phyloP scores from a whole-genome alignment of 92 coral and sea anemone species.

The Epizoanthus rinbou region DNA sequence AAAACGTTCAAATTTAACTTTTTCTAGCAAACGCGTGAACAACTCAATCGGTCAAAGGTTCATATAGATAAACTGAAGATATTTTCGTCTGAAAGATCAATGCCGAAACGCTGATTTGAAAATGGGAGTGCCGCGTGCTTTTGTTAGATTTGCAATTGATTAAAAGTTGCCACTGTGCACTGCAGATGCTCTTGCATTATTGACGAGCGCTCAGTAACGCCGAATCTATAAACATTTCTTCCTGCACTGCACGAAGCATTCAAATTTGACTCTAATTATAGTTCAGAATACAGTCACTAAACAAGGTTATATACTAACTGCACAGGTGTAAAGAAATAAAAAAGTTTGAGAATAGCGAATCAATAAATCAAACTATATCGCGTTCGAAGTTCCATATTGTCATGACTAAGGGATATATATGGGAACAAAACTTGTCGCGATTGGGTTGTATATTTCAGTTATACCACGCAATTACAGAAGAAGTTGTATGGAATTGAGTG shows the following conservation, averaged over 20 bases:
- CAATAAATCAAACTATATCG: not conserved
- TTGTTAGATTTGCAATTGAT: not conserved
- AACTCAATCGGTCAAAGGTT: too few relatives aligned
- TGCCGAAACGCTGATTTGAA: not conserved
- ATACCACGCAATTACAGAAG: too few relatives aligned
- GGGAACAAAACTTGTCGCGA: too few relatives aligned
- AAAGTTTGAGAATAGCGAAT: not conserved
- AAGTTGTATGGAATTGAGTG: too few relatives aligned
- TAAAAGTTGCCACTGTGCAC: not conserved
- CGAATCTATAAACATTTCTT: slow-evolving; percentile 7
- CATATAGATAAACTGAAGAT: not conserved
- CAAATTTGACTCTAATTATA: not conserved
- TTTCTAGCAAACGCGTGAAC: too few relatives aligned
- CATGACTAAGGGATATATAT: too few relatives aligned
- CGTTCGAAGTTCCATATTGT: not conserved
- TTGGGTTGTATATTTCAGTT: too few relatives aligned
- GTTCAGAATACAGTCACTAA: not conserved
- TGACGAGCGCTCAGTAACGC: not conserved
- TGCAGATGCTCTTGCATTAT: slow-evolving; percentile 6
- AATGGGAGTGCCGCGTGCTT: not conserved
- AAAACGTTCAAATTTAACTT: too few relatives aligned
- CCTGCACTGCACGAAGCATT: not conserved
- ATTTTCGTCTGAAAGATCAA: not conserved
- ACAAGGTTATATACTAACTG: not conserved
- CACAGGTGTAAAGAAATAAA: slow-evolving; percentile 6